These are phyloP conservation scores for Notarius quadriscutis DNA, from an alignment of 2,113 vertebrate species.

Conservation along the genomic window DNA sequence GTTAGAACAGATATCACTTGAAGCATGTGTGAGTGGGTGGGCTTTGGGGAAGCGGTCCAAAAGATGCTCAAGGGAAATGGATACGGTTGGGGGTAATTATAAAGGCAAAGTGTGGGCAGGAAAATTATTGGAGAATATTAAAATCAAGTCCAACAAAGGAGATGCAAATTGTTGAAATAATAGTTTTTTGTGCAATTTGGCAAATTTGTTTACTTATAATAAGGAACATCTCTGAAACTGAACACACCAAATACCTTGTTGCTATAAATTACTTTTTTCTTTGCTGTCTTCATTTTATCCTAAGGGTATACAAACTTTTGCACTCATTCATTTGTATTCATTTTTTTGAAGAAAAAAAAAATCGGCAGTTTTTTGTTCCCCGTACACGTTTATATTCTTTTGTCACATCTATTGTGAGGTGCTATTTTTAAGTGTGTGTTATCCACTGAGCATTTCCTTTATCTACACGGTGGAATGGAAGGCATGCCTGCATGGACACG, in stretches of 20 bases:
- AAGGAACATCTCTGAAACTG: background rate
- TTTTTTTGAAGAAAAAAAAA: background rate
- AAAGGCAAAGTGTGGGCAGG: background rate
- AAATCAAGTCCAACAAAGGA: background rate
- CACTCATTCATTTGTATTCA: background rate
- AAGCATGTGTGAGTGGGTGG: background rate
- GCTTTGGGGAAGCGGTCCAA: background rate
- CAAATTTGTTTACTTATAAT: background rate
- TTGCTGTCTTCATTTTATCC: background rate
- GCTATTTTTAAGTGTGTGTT: background rate
- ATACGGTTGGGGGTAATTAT: background rate
- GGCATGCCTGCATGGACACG: background rate
- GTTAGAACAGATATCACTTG: too few relatives aligned
- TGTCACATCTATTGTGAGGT: background rate
- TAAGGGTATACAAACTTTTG: background rate
- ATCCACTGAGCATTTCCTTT: constrained; percentile 8
- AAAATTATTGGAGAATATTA: background rate
- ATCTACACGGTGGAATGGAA: constrained; percentile 7
- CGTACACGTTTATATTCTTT: background rate
- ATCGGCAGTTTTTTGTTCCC: background rate
- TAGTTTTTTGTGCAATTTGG: too few relatives aligned
- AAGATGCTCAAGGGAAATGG: too few relatives aligned
- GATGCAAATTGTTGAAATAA: background rate
- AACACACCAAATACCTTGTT: background rate
- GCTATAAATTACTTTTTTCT: background rate